Base-by-base conservation (phyloP, 2,113 vertebrate genomes). In the Micronisus gabar region DNA sequence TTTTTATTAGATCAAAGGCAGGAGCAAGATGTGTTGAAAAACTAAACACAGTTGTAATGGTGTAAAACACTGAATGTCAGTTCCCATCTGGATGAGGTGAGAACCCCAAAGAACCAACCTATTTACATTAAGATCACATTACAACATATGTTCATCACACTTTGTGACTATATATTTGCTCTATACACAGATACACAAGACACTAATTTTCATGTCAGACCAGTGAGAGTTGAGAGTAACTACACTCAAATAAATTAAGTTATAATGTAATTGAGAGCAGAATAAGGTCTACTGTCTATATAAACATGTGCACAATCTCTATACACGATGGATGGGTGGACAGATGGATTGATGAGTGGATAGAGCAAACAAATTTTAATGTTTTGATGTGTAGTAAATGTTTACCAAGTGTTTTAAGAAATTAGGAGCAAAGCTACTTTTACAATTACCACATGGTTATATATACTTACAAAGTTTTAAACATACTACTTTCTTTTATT, bases 51-150 rank as follows among this genome's bases (percentile, higher is more conserved):
- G 70, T 91, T 86, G 62, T 86, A 86, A 80, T 56, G 29, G 71
- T 83, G 71, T 83, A 96, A 96, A 96, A 94, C 82, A 81, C 84
- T 55, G 74, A 78, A 93, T 56, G 81, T 92, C 87, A 96, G 1
- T 87, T 95, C 94, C 93, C 94, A 85, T 96, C 93, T 93, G 94
- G 63, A 47, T 93, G 93, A 96, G 89, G 89, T 86, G 95, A 97
- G 89, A 96, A 88, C 84, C 81, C 87, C 85, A 34, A 91, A 97
- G 91, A 85, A 89, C 73, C 20, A 91, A 81, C 47, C 29, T 94
- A 38, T 96, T 96, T 96, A 87, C 78, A 56, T 83, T 94, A 62
- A 73, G 91, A 88, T 96, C 93, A 59, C 50, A 47, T 95, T 95
- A 90, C 89, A 81, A 40, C 90, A 78, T 67, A n/a, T 78, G 88